Conservation (phyloP, 2,888 invertebrate species). For the Leptinotarsa haldemani region DNA sequence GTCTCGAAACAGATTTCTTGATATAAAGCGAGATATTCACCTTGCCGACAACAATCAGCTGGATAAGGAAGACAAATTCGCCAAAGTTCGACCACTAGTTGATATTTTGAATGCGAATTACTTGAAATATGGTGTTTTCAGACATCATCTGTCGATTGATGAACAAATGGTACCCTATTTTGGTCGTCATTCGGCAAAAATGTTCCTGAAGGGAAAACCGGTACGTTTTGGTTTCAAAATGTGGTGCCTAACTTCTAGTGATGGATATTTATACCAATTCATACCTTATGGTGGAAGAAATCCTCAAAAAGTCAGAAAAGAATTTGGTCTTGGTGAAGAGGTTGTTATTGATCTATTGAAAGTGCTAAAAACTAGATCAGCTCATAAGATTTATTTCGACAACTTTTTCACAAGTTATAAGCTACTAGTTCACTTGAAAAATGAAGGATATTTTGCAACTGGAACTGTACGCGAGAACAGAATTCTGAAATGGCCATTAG, state of each 20-base stretch:
- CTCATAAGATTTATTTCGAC: constrained; percentile 45
- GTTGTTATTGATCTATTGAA: constrained; percentile 44
- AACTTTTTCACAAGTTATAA: constrained; percentile 40
- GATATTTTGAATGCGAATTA: too few relatives aligned
- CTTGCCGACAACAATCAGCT: constrained; percentile 21
- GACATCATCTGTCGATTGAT: too few relatives aligned
- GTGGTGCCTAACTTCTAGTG: constrained; percentile 50
- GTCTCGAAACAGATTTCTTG: constrained; percentile 22
- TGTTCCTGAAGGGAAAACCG: constrained; percentile 54
- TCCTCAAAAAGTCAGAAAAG: constrained; percentile 4
- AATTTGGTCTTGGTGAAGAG: constrained; percentile 38
- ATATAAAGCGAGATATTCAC: constrained; percentile 18
- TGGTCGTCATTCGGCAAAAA: too few relatives aligned
- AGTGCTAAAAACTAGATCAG: constrained; percentile 38
- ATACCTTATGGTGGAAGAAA: constrained; percentile 6
- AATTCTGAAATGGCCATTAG: too few relatives aligned
- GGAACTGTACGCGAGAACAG: too few relatives aligned
- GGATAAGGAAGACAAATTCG: constrained; percentile 23
- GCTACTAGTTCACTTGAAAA: constrained; percentile 16
- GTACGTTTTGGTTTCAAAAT: constrained; percentile 54
- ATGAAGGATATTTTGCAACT: too few relatives aligned
- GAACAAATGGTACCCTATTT: too few relatives aligned
- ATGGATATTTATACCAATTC: constrained; percentile 47
- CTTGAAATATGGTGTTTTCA: too few relatives aligned
- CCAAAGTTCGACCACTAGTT: constrained; percentile 39